phyloP scores from a whole-genome alignment of 2,888 invertebrate genomes.

The Cosmia trapezina region DNA sequence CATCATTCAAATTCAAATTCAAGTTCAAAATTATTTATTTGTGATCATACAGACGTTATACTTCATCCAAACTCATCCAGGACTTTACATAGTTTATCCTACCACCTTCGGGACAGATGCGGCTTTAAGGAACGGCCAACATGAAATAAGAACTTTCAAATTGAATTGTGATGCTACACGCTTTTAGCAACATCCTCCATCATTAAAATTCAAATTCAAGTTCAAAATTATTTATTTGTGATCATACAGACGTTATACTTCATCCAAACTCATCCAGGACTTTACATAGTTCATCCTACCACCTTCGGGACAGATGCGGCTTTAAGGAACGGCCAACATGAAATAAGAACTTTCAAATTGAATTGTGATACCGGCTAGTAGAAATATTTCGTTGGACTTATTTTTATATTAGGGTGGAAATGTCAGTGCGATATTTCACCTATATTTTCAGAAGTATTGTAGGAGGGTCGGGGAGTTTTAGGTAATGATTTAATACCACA shows the following conservation, averaged over 20 bases:
- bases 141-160: conserved; percentile 66
- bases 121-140: neutral
- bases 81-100: conserved; percentile 26
- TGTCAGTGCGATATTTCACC: neutral
- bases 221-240: too few species aligned
- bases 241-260: conserved; percentile 7
- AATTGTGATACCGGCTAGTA: conserved; percentile 61
- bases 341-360: conserved; percentile 69
- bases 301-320: conserved; percentile 22
- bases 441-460: neutral
- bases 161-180: conserved; percentile 70
- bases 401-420: neutral
- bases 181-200: conserved; percentile 12
- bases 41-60: conserved; percentile 4
- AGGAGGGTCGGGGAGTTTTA: too few species aligned
- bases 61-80: conserved; percentile 6
- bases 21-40: too few species aligned
- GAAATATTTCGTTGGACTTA: conserved; percentile 59
- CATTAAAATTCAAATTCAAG: too few species aligned
- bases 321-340: conserved; percentile 5
- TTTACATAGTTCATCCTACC: conserved; percentile 17
- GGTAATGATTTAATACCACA: too few species aligned
- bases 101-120: conserved; percentile 21
- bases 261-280: conserved; percentile 10
- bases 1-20: too few species aligned